Evolutionary conservation across 2,888 invertebrate genomes (phyloP), one percentile per base, ranked within the genome.

Genomic region (Lithophane semibrunnea): DNA sequence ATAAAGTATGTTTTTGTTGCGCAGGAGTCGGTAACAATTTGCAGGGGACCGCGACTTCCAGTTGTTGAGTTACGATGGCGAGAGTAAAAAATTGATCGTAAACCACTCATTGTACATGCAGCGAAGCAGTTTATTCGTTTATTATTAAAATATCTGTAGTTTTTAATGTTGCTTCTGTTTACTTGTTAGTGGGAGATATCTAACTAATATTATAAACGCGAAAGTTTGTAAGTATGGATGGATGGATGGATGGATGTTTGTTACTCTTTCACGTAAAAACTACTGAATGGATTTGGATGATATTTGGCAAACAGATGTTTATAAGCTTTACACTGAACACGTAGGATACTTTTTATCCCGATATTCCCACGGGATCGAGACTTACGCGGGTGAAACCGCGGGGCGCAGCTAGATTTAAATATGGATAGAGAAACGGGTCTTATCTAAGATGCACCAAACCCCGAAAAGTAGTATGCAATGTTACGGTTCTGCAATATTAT

Each of bases 1-100:
- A 89, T 87, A 88, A 88, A 90, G 86, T 86, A 87, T 76, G 86
- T 89, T 90, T 89, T 86, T 83, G 85, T 86, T 83, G 82, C 70
- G 80, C 79, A 72, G 78, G 76, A 78, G 85, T 81, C 78, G 87
- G 84, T 77, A 83, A 77, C 84, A 83, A 83, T 86, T 85, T 86
- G 86, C 82, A 66, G 75, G 64, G 71, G 61, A 80, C 81, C 44
- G 73, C 75, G 73, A 80, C 75, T 79, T 77, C 61, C 77, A 80
- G 63, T 73, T 58, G 60, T 52, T 77, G 77, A 84, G 75, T 84
- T 84, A 86, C 72, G 85, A 75, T 10, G 63, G 42, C 73, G 66
- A 47, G n/a, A 61, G 73, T 80, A 85, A 85, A 85, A 85, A 86
- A 86, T 77, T 74, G 84, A 78, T 75, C 84, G 80, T 85, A 80